These are phyloP conservation scores for Lottia scabra DNA, from an alignment of 2,888 invertebrate genomes.

Conservation along the genomic window DNA sequence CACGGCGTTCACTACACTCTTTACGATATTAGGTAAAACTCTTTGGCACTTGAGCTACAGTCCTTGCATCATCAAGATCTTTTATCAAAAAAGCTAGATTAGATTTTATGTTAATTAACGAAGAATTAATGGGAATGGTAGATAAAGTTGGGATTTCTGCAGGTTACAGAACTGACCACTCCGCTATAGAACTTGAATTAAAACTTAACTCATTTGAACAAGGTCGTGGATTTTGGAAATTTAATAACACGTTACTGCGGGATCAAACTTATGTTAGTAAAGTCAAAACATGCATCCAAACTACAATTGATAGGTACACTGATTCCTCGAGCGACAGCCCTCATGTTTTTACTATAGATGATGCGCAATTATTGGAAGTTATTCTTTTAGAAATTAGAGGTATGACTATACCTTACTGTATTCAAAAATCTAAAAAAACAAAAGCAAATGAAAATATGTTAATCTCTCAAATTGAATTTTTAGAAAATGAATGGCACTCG, in stretches of 20 bases:
- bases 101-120: not conserved
- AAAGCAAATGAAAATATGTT: too few relatives aligned
- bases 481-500: too few relatives aligned
- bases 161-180: not conserved
- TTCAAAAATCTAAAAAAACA: too few relatives aligned
- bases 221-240: not conserved
- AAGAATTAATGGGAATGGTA: not conserved
- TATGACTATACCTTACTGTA: too few relatives aligned
- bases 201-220: not conserved
- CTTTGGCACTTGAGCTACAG: not conserved
- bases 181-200: not conserved
- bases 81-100: not conserved
- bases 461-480: too few relatives aligned
- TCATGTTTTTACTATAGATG: too few relatives aligned
- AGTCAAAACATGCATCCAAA: not conserved
- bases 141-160: not conserved
- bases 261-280: not conserved
- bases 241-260: not conserved
- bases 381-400: too few relatives aligned
- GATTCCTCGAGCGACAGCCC: too few relatives aligned
- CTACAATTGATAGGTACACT: too few relatives aligned
- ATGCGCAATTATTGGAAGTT: too few relatives aligned
- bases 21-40: constrained; percentile 64
- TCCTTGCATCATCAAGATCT: too few relatives aligned
- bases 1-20: constrained; percentile 66